Conservation (phyloP, 2,797 vertebrate species). For the Chelon labrosus region DNA sequence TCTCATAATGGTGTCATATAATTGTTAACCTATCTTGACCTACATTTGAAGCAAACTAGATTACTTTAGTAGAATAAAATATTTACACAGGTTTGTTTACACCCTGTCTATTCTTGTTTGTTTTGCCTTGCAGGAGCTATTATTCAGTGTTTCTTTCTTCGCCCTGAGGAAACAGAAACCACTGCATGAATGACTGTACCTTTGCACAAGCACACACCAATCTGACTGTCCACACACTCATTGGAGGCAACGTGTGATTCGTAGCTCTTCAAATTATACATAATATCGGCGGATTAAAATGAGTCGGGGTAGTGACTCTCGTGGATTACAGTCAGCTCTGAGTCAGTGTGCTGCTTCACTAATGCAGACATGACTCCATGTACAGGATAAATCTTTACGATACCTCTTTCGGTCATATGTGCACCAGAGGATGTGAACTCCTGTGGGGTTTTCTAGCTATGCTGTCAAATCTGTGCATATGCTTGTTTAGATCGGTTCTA, state of each 20-base stretch:
- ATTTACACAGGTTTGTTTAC: constrained; percentile 10
- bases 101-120: constrained; percentile 3
- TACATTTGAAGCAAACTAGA: neutral
- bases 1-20: neutral
- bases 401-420: neutral
- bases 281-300: constrained; percentile 9
- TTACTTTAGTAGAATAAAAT: neutral
- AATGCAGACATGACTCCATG: constrained; percentile 13
- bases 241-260: constrained; percentile 28
- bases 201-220: constrained; percentile 10
- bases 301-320: constrained; percentile 2
- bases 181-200: neutral
- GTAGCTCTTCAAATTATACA: constrained; percentile 19
- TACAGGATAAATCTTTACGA: neutral
- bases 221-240: neutral
- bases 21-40: neutral
- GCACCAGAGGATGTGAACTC: neutral
- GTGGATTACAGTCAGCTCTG: constrained; percentile 7
- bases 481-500: constrained; percentile 20
- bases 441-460: neutral
- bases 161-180: constrained; percentile 29
- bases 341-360: constrained; percentile 29
- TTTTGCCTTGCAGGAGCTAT: constrained; percentile 9
- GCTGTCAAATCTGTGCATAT: neutral
- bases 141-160: neutral